Base-by-base conservation (phyloP, 2,888 invertebrate species). In the Caenorhabditis doughertyi region DNA sequence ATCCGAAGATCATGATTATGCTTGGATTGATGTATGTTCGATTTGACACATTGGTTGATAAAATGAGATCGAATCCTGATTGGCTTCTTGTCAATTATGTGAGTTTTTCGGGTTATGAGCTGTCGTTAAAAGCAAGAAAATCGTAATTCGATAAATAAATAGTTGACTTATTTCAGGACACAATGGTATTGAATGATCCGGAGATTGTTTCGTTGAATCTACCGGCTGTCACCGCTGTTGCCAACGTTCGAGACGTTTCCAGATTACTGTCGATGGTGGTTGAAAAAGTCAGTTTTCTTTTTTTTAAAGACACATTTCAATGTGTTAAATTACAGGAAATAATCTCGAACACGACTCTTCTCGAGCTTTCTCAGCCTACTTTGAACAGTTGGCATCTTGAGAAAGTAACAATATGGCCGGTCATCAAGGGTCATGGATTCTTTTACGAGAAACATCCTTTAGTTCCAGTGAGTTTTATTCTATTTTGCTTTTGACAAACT, bases 401-500 rank as follows among this genome's bases (percentile, higher is more conserved):
- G 56, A 85, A 87, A 70, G 87, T 87, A 4, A 87, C 88, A 2
- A 74, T 89, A 27, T 90, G 88, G 84, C 90, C 90, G 18, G 84
- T 90, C 1, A 84, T 87, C 56, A 90, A 90, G 76, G 90, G 90
- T n/a, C 84, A 88, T 58, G 90, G 90, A 9, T 90, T 90, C 80
- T 89, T 90, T 79, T 90, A 89, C 64, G 90, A 90, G 21, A 81
- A 81, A 32, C 89, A 90, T 80, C 90, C 90, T 8, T n/a, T 81
- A n/a, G 73, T 88, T 8, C 84, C 82, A 27, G 88, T 88, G 3
- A 64, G 83, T 55, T 21, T 25, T 18, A 23, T 1, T 3, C 2
- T 21, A 56, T 13, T 5, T 11, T n/a, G 18, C 13, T 5, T 23
- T 13, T 3, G 44, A 47, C 11, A 44, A 44, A 23, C n/a, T 16